Conservation (phyloP, 2,113 vertebrate species). For the Microtus ochrogaster region DNA sequence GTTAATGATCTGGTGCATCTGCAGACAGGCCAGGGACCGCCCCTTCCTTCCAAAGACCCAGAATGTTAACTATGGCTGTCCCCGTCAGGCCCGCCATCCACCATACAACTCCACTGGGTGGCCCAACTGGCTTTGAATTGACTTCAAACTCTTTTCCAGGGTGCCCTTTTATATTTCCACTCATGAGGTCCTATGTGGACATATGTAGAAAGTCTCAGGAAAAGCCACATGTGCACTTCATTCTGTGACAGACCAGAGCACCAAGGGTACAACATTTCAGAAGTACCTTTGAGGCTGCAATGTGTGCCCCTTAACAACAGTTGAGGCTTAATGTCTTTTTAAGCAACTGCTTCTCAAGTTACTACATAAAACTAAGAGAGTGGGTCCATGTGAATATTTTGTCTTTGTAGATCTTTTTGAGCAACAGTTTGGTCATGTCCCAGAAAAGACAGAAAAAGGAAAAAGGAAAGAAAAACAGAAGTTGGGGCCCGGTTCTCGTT, state of each 20-base stretch:
- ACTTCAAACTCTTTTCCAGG: conserved; percentile 16
- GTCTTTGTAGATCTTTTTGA: background rate
- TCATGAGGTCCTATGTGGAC: background rate
- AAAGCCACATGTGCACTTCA: background rate
- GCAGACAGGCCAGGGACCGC: background rate
- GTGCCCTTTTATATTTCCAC: background rate
- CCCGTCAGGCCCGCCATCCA: background rate
- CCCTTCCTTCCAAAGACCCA: background rate
- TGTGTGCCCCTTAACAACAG: background rate
- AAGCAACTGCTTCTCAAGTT: conserved; percentile 32
- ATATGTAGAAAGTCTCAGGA: background rate
- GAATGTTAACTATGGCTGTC: too few species aligned
- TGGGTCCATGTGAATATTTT: background rate
- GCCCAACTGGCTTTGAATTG: background rate
- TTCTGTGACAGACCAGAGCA: background rate
- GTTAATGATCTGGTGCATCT: background rate
- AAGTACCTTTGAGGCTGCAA: background rate
- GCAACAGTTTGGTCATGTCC: background rate
- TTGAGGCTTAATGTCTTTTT: background rate
- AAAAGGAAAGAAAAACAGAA: background rate
- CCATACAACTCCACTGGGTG: background rate
- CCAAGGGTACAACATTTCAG: background rate
- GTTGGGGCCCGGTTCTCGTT: background rate
- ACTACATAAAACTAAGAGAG: background rate
- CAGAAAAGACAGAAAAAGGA: background rate